These are phyloP conservation scores for Mixornis gularis DNA, from an alignment of 2,113 vertebrate species.

Conservation along the genomic window DNA sequence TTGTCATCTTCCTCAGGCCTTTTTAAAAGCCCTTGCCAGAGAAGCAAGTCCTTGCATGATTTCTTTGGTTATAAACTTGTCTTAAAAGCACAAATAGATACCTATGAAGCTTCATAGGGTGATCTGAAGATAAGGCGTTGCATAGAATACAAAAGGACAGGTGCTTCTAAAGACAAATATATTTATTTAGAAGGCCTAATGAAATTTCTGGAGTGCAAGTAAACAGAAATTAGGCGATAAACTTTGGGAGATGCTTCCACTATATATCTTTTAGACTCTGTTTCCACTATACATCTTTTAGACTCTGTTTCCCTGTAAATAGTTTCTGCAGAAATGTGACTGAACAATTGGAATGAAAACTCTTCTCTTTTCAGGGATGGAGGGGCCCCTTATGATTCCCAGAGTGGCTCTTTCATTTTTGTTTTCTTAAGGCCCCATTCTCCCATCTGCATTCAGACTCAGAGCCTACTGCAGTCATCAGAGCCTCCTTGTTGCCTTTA, in stretches of 20 bases:
- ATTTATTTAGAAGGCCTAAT: neutral
- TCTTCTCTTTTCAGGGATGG: neutral
- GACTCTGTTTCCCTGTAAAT: neutral
- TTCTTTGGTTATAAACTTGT: neutral
- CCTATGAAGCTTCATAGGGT: neutral
- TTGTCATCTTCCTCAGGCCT: neutral
- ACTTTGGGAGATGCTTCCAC: neutral
- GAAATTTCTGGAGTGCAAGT: neutral
- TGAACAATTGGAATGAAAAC: neutral
- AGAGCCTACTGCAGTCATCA: neutral
- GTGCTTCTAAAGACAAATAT: neutral
- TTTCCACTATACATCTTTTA: no score
- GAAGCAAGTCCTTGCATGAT: neutral
- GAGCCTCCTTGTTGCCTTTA: neutral
- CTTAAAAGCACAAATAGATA: neutral
- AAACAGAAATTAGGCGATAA: neutral
- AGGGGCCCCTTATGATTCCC: neutral
- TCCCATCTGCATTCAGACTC: neutral
- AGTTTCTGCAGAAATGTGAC: neutral
- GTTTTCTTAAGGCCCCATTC: neutral
- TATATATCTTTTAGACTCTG: neutral
- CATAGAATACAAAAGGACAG: neutral
- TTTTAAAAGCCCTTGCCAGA: neutral
- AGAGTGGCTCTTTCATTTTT: neutral
- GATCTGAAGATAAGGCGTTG: neutral